Conservation (phyloP, 2,113 vertebrate species). For the Myiozetetes cayanensis region DNA sequence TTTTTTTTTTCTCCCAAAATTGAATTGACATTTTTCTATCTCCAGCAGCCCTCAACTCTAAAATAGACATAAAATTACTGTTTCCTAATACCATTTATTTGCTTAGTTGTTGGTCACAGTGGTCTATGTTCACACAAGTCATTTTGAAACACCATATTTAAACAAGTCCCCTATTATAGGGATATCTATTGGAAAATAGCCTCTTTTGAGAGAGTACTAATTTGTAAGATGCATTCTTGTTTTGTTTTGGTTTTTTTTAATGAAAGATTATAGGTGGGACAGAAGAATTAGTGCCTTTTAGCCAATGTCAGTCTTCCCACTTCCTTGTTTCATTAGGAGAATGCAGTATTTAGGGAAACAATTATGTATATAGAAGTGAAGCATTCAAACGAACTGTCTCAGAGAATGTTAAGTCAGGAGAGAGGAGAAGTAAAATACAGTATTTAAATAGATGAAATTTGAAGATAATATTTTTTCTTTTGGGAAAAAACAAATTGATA, state of each 20-base stretch:
- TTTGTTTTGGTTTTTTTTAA: neutral
- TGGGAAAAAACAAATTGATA: neutral
- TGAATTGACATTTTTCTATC: neutral
- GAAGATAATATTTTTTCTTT: neutral
- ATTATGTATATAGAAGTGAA: neutral
- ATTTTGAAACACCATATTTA: neutral
- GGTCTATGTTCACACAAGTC: accelerated
- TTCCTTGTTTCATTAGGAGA: accelerated
- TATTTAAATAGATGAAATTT: neutral
- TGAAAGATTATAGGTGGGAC: neutral
- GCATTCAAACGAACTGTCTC: neutral
- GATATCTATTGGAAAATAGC: neutral
- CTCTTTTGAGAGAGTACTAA: neutral
- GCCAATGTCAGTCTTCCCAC: neutral
- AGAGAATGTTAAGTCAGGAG: neutral
- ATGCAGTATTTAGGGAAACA: neutral
- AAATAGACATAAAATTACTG: neutral
- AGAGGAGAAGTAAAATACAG: neutral
- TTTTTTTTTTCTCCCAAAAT: neutral
- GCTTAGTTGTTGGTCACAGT: neutral
- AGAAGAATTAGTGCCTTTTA: neutral
- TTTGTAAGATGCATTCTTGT: neutral
- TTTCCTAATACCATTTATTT: neutral
- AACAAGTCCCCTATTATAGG: neutral
- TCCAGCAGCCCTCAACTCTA: accelerated